Evolutionary conservation across 2,888 invertebrate species (phyloP).

Genomic region (Choristoneura rosaceana): DNA sequence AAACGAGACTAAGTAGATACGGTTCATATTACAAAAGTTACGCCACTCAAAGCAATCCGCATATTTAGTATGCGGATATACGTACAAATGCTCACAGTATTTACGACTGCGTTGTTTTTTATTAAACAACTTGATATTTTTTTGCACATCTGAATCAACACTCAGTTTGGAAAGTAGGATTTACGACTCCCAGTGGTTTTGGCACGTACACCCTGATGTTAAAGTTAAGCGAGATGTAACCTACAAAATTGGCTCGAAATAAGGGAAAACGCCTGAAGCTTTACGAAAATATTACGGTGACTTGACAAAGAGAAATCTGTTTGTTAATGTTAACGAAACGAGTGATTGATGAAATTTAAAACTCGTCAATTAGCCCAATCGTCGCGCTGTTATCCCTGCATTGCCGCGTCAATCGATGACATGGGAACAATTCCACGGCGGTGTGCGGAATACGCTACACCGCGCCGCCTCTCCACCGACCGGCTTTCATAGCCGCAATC

Average conservation of each 20-base stretch:
- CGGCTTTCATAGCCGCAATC: not conserved
- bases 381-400: not conserved
- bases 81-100: not conserved
- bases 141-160: conserved; percentile 43
- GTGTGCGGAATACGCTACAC: not conserved
- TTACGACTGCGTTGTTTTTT: not conserved
- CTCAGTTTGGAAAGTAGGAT: conserved; percentile 47
- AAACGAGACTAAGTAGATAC: not conserved
- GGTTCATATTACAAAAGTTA: not conserved
- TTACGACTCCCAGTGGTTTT: conserved; percentile 47
- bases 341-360: conserved; percentile 7
- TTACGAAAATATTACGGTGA: not conserved
- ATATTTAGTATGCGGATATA: not conserved
- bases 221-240: conserved; percentile 12
- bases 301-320: not conserved
- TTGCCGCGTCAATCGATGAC: conserved; percentile 15
- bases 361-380: conserved; percentile 6
- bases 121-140: not conserved
- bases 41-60: not conserved
- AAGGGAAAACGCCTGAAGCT: not conserved
- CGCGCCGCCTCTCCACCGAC: not conserved
- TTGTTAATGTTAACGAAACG: not conserved
- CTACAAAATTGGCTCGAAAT: not conserved
- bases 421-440: conserved; percentile 2
- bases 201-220: conserved; percentile 42